phyloP scores from a whole-genome alignment of 2,113 vertebrate species.

The Collichthys lucidus region DNA sequence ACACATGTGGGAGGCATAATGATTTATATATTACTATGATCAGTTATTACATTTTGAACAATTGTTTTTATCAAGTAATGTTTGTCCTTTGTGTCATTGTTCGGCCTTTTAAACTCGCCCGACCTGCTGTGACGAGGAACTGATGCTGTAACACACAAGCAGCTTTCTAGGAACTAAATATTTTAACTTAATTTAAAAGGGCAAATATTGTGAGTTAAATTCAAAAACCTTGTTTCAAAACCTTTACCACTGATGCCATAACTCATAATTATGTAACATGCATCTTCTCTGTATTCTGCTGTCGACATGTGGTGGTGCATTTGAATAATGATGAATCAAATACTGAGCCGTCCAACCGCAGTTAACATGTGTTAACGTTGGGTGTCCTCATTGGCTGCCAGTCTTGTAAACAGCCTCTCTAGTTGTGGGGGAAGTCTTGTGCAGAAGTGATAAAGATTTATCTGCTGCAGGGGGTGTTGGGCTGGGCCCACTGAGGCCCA shows the following conservation, averaged over 20 bases:
- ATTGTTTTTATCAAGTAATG: neutral
- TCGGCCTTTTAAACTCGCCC: neutral
- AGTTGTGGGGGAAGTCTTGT: slow-evolving; percentile 75
- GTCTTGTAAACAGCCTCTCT: slow-evolving; percentile 75
- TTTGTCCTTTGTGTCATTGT: neutral
- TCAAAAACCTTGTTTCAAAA: neutral
- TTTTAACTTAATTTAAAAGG: neutral
- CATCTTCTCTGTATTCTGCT: slow-evolving; percentile 1
- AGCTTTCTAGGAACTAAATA: neutral
- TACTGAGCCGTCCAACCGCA: slow-evolving; percentile 2
- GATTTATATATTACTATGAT: neutral
- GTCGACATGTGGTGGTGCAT: neutral
- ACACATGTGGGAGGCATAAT: neutral
- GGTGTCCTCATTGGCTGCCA: slow-evolving; percentile 52
- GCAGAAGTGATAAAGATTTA: slow-evolving; percentile 83
- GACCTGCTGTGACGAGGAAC: neutral
- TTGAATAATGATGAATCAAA: slow-evolving; percentile 17
- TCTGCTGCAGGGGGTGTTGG: slow-evolving; percentile 73
- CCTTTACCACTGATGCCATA: neutral
- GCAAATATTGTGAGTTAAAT: neutral
- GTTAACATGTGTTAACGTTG: neutral
- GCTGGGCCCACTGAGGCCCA: slow-evolving; percentile 71
- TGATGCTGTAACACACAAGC: neutral
- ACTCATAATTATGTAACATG: neutral
- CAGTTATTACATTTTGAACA: neutral